Evolutionary conservation across 2,888 invertebrate genomes (phyloP).

Genomic region (Cheilosia scutellata): DNA sequence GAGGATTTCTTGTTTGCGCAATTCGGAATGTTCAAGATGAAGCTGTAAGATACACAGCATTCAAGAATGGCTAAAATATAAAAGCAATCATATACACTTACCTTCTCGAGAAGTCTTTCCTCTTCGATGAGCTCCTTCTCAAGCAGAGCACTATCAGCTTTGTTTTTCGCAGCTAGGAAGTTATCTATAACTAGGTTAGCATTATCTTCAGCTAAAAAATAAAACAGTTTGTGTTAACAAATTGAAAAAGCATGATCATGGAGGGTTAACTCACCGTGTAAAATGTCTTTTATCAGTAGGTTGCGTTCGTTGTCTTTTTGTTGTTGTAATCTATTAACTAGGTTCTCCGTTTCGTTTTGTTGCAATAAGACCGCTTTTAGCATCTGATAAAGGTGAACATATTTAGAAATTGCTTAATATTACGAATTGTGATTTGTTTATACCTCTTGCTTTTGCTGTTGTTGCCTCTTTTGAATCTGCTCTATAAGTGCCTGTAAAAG

Average conservation of each 20-base stretch:
- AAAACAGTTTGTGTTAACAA: not conserved
- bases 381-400: conserved; percentile 77
- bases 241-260: too few species aligned
- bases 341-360: conserved; percentile 88
- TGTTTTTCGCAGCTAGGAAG: conserved; percentile 86
- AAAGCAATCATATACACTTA: conserved; percentile 30
- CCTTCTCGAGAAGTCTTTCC: conserved; percentile 87
- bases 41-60: conserved; percentile 65
- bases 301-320: conserved; percentile 87
- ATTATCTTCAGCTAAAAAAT: conserved; percentile 86
- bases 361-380: conserved; percentile 85
- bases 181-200: conserved; percentile 88
- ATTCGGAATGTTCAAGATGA: conserved; percentile 84
- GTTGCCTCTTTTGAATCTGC: conserved; percentile 76
- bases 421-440: conserved; percentile 15
- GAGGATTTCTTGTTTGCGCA: conserved; percentile 88
- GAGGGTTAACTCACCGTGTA: conserved; percentile 83
- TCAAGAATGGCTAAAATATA: conserved; percentile 75
- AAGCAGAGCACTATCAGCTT: conserved; percentile 87
- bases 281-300: conserved; percentile 86
- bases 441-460: conserved; percentile 78
- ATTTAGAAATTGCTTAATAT: not conserved
- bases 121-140: conserved; percentile 89
- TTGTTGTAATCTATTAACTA: conserved; percentile 89
- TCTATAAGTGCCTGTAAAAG: conserved; percentile 75